phyloP scores from a whole-genome alignment of 2,797 vertebrate genomes.

The Siniperca scherzeri region DNA sequence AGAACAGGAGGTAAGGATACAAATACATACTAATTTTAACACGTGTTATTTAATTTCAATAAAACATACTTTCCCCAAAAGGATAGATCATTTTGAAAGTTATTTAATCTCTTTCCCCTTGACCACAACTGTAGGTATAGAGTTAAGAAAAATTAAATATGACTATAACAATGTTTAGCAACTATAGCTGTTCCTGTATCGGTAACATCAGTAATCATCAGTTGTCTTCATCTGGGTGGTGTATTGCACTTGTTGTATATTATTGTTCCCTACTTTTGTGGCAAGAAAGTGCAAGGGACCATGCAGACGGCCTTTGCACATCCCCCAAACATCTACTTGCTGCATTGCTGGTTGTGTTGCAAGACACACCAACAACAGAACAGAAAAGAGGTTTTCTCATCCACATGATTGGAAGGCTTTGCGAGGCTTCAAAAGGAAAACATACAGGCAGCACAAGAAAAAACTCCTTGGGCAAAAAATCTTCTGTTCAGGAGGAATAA shows the following conservation, averaged over 20 bases:
- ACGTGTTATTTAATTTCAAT: background rate
- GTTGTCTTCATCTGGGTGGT: conserved; percentile 9
- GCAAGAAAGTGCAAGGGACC: background rate
- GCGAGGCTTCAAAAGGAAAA: background rate
- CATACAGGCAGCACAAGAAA: background rate
- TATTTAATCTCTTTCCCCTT: background rate
- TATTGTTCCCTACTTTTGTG: background rate
- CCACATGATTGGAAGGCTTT: background rate
- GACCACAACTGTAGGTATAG: background rate
- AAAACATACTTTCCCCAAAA: background rate
- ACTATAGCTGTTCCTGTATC: background rate
- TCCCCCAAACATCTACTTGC: background rate
- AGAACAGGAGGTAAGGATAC: background rate
- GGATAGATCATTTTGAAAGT: background rate
- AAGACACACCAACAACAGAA: background rate
- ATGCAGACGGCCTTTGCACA: background rate
- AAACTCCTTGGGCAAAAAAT: background rate
- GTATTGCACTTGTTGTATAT: background rate
- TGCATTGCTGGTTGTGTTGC: background rate
- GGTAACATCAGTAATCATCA: background rate
- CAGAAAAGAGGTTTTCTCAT: background rate
- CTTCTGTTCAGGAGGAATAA: background rate
- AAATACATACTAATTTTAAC: background rate
- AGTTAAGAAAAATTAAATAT: background rate
- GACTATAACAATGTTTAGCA: background rate